phyloP scores from a whole-genome alignment of 2,888 invertebrate genomes.

The Invenusta paracnida region DNA sequence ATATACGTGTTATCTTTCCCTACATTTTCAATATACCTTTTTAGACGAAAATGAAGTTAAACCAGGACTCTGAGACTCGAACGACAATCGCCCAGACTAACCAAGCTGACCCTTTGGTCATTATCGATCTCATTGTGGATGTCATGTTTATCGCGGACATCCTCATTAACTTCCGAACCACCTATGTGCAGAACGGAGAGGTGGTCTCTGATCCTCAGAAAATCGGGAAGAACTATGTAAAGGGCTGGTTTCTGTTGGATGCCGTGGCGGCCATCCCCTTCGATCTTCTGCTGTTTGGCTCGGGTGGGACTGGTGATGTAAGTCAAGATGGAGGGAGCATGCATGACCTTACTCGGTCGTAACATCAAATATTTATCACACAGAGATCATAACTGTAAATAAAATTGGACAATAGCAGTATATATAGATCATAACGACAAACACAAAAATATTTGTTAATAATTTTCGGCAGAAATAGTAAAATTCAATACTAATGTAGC shows the following conservation, averaged over 20 bases:
- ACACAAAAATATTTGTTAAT: no score
- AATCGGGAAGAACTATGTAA: constrained; percentile 60
- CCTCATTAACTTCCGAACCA: constrained; percentile 60
- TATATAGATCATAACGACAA: no score
- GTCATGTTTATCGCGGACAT: constrained; percentile 61
- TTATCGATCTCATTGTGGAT: constrained; percentile 60
- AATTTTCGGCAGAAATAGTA: no score
- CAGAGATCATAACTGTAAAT: no score
- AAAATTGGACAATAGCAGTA: no score
- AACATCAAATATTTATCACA: no score
- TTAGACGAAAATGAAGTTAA: constrained; percentile 52
- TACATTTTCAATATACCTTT: no score
- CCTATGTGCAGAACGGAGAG: constrained; percentile 59
- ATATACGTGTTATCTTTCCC: no score
- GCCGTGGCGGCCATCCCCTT: constrained; percentile 96
- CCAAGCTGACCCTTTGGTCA: constrained; percentile 56
- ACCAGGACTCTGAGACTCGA: constrained; percentile 53
- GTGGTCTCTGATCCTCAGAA: constrained; percentile 58
- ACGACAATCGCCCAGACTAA: constrained; percentile 31
- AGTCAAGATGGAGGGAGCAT: no score
- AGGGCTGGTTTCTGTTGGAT: constrained; percentile 93
- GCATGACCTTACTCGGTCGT: no score
- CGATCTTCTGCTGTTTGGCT: constrained; percentile 74
- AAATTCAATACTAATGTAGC: no score
- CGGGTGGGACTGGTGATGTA: constrained; percentile 58